These are phyloP conservation scores for Lymantria dispar DNA, from an alignment of 2,888 invertebrate genomes.

Conservation along the genomic window DNA sequence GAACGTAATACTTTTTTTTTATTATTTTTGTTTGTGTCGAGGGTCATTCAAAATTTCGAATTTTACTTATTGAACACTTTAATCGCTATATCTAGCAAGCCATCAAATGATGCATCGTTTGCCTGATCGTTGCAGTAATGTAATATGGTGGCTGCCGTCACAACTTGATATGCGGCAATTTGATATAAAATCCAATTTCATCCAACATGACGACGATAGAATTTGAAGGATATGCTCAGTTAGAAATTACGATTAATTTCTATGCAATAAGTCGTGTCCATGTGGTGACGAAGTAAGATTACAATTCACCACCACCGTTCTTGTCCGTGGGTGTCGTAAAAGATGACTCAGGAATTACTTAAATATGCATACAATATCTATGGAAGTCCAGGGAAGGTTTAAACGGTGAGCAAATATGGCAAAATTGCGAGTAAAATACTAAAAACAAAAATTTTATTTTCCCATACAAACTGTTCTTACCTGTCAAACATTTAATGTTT, in stretches of 20 bases:
- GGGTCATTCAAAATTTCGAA: no score
- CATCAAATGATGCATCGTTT: background rate
- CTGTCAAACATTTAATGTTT: no score
- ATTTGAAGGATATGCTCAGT: background rate
- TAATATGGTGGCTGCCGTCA: background rate
- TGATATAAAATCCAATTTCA: background rate
- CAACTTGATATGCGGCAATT: background rate
- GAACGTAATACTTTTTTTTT: no score
- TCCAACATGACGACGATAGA: background rate
- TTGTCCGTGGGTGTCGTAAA: constrained; percentile 8
- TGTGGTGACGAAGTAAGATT: constrained; percentile 1
- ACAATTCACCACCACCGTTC: background rate
- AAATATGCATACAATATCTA: no score
- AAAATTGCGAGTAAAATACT: no score
- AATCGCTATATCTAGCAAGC: no score
- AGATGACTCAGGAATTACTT: background rate
- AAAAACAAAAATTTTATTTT: no score
- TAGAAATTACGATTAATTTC: background rate
- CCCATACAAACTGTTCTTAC: no score
- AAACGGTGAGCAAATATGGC: no score
- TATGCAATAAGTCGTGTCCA: background rate
- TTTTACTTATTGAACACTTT: no score
- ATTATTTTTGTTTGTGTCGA: no score
- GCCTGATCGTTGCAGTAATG: background rate
- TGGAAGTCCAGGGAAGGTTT: no score